A percentile compares a stretch with the other conserved stretches of the same genome.
Conservation (phyloP, 1,140 invertebrate species). For the Venturia canescens region DNA sequence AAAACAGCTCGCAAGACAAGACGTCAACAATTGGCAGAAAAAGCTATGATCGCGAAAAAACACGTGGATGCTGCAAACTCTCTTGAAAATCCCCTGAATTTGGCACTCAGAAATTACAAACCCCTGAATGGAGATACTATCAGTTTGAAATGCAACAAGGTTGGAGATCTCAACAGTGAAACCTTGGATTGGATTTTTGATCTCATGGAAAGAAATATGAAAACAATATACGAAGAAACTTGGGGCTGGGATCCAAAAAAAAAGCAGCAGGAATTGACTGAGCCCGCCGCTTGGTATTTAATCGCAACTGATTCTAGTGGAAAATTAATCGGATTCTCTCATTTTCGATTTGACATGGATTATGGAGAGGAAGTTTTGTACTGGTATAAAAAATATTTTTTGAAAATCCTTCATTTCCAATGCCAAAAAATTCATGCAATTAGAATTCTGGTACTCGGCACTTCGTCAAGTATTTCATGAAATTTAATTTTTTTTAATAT, state of each 20-base stretch:
- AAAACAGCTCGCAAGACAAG: constrained; percentile 66
- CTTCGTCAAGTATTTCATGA: no score
- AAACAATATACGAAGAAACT: constrained; percentile 78
- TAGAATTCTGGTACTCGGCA: no score
- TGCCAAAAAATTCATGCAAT: background rate
- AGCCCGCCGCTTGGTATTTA: constrained; percentile 81
- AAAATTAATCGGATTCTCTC: constrained; percentile 82
- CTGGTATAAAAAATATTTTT: constrained; percentile 78
- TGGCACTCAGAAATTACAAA: constrained; percentile 66
- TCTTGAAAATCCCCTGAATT: constrained; percentile 62
- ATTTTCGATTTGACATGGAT: constrained; percentile 91
- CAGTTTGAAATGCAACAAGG: constrained; percentile 72
- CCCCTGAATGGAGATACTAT: constrained; percentile 66
- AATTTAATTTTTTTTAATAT: no score
- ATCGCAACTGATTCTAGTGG: constrained; percentile 76
- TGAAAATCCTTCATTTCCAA: background rate
- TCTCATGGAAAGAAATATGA: constrained; percentile 82
- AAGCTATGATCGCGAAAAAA: constrained; percentile 57
- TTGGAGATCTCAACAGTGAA: constrained; percentile 71
- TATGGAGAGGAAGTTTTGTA: constrained; percentile 87
- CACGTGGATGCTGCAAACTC: constrained; percentile 68
- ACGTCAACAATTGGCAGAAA: constrained; percentile 65
- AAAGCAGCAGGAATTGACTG: constrained; percentile 82
- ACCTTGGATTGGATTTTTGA: constrained; percentile 80
- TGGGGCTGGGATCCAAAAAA: constrained; percentile 83